These are phyloP conservation scores for Netelia fuscicornis DNA, from an alignment of 2,888 invertebrate species.

Conservation along the genomic window DNA sequence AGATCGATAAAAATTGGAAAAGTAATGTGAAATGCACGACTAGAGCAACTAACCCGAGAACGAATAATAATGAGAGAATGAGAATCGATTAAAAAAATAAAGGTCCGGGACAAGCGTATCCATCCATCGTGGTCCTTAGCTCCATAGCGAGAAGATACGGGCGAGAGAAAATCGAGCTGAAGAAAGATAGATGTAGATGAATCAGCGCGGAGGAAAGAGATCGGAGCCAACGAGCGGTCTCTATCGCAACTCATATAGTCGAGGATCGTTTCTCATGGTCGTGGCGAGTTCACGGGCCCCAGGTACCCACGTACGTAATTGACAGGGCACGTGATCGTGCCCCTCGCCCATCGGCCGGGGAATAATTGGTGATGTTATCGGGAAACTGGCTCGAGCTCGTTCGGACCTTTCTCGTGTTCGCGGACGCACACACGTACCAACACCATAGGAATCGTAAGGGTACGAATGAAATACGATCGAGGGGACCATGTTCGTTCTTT, in stretches of 20 bases:
- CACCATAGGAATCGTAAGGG: background rate
- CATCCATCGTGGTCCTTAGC: conserved; percentile 35
- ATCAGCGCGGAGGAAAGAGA: conserved; percentile 49
- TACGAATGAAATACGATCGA: conserved; percentile 24
- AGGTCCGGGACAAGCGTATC: conserved; percentile 41
- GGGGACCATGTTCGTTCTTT: background rate
- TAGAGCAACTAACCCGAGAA: conserved; percentile 16
- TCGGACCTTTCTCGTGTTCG: conserved; percentile 69
- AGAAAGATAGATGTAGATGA: conserved; percentile 57
- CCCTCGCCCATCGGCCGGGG: conserved; percentile 71
- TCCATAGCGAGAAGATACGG: conserved; percentile 34
- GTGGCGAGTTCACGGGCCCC: conserved; percentile 69
- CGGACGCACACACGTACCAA: conserved; percentile 60
- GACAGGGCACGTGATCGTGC: conserved; percentile 78
- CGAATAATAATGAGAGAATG: background rate
- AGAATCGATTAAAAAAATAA: background rate
- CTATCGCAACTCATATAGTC: conserved; percentile 63
- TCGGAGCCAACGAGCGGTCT: conserved; percentile 13
- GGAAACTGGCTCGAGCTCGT: conserved; percentile 52
- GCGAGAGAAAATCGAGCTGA: conserved; percentile 40
- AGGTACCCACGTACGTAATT: conserved; percentile 78
- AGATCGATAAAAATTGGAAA: conserved; percentile 68
- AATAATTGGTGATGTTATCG: conserved; percentile 83
- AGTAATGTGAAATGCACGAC: conserved; percentile 37
- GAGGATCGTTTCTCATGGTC: conserved; percentile 77